These are phyloP conservation scores for Buathra laborator DNA, from an alignment of 2,888 invertebrate species.

Conservation along the genomic window DNA sequence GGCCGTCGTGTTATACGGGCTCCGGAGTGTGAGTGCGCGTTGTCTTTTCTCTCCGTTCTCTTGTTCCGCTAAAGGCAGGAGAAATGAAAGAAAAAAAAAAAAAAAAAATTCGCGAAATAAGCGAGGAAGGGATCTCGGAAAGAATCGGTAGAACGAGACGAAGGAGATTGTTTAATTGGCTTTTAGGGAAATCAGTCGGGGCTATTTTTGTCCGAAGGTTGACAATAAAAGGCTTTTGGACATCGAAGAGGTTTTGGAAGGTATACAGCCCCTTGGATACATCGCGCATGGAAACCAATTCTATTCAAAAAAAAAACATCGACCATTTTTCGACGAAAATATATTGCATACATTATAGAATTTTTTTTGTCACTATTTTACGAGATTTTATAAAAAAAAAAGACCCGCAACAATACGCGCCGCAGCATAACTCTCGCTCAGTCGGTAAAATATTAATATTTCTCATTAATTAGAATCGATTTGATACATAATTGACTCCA, in stretches of 20 bases:
- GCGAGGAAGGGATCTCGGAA: background rate
- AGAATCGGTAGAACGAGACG: slow-evolving; percentile 43
- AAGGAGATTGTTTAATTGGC: slow-evolving; percentile 63
- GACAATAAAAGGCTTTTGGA: slow-evolving; percentile 13
- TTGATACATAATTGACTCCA: too few relatives aligned
- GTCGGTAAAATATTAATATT: too few relatives aligned
- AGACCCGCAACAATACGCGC: too few relatives aligned
- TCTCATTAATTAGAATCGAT: too few relatives aligned
- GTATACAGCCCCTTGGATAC: too few relatives aligned
- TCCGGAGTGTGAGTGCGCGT: slow-evolving; percentile 17
- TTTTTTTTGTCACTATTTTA: too few relatives aligned
- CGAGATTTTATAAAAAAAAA: too few relatives aligned
- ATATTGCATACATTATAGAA: too few relatives aligned
- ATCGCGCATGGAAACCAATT: background rate
- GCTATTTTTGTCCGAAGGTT: slow-evolving; percentile 44
- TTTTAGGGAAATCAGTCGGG: slow-evolving; percentile 61
- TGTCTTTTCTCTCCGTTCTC: slow-evolving; percentile 40
- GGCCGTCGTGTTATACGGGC: slow-evolving; percentile 52
- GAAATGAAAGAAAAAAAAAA: background rate
- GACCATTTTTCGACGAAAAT: too few relatives aligned
- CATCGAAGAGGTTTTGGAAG: too few relatives aligned
- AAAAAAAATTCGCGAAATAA: slow-evolving; percentile 3
- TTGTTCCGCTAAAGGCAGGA: slow-evolving; percentile 51
- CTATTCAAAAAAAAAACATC: background rate
- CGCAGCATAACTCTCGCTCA: too few relatives aligned